A percentile compares a stretch with the other conserved stretches of the same genome.
Conservation (phyloP, 2,113 vertebrate genomes). For the Platichthys flesus region DNA sequence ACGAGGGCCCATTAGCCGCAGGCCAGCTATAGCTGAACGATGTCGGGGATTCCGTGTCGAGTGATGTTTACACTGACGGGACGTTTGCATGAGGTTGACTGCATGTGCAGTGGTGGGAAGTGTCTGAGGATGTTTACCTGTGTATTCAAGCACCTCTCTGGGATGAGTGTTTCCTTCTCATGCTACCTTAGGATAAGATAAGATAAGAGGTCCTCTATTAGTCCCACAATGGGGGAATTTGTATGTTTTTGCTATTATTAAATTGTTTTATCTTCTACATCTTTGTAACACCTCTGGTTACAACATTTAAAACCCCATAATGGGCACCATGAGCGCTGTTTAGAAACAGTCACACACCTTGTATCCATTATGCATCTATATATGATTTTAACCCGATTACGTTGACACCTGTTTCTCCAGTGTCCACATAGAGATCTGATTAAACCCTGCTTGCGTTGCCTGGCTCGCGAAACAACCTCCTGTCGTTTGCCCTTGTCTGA, state of each 20-base stretch:
- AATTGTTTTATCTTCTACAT: too few species aligned
- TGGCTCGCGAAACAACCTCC: too few species aligned
- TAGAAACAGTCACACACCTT: neutral
- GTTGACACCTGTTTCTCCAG: neutral
- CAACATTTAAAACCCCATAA: too few species aligned
- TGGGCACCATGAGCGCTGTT: too few species aligned
- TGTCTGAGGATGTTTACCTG: neutral
- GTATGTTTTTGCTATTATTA: neutral
- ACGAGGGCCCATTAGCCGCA: slow-evolving; percentile 48
- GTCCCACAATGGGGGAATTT: too few species aligned
- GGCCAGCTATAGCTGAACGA: slow-evolving; percentile 43
- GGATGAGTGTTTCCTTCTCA: too few species aligned
- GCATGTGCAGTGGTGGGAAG: neutral
- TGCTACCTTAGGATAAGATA: neutral
- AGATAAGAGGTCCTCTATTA: too few species aligned
- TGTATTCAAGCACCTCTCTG: neutral
- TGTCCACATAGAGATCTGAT: neutral
- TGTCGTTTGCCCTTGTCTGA: too few species aligned
- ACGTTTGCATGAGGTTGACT: neutral
- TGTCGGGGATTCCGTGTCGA: slow-evolving; percentile 15
- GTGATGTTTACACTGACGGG: slow-evolving; percentile 39
- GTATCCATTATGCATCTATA: neutral
- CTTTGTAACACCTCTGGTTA: too few species aligned
- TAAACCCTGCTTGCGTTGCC: neutral
- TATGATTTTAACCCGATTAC: neutral